Base-by-base conservation (phyloP, 2,797 vertebrate genomes). In the Chelon auratus region DNA sequence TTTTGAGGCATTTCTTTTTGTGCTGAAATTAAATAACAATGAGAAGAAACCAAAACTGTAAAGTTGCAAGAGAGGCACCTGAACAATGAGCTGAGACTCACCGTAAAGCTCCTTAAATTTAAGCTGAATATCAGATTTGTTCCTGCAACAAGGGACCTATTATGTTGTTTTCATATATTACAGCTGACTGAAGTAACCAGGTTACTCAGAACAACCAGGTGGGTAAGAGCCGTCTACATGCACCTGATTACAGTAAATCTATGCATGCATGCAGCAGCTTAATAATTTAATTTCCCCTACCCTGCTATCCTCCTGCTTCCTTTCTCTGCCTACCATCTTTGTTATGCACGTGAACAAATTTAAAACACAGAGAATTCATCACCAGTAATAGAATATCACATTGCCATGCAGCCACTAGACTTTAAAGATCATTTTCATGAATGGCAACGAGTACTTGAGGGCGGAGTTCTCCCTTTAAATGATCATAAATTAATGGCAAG, bases 281-380 rank as follows among this genome's bases (percentile, higher is more conserved):
- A 39, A 9, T 18, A 55, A 30, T 61, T 10, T 53, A 11, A 68
- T 47, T 30, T 3, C 59, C 10, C 39, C 10, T 43, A 15, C 42
- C 17, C 15, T 5, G 14, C 17, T 43, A 43, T 43, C 4, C 20
- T 18, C 9, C 20, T 0, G n/a, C 50, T 24, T 15, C 4, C 13
- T 40, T 51, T 17, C 33, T 18, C 48, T 39, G 14, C 30, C 75
- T 60, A 1, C 26, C 39, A 51, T 43, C 63, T 75, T 65, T 65
- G 37, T 60, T 24, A 36, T 48, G 54, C 54, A 68, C 52, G 42
- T 40, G 43, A 51, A 20, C 17, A 5, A 14, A 15, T 43, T 15
- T 43, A 17, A 43, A 56, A 43, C 2, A 0, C 50, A 70, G 17
- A 47, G 7, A 8, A 18, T 9, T n/a, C 7, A n/a, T 9, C 37